Percentiles rank a stretch among this genome's conserved stretches.
phyloP scores from a whole-genome alignment of 2,888 invertebrate species.

The Stenolophus ochropezus region DNA sequence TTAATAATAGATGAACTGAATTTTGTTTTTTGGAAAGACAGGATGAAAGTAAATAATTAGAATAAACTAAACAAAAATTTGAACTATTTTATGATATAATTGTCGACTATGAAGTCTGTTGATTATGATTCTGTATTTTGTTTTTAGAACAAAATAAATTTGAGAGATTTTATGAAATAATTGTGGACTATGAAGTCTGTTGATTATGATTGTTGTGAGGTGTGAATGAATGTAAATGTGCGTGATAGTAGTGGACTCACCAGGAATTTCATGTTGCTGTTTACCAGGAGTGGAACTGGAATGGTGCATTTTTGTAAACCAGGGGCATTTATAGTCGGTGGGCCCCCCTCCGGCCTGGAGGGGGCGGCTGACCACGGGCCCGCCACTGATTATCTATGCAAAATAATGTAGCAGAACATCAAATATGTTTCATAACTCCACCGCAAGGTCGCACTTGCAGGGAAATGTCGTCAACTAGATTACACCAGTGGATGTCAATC shows the following conservation, averaged over 20 bases:
- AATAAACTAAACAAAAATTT: no score
- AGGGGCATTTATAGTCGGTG: constrained; percentile 51
- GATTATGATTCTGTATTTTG: no score
- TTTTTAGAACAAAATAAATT: no score
- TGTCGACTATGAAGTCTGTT: no score
- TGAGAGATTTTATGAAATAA: no score
- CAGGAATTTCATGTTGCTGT: constrained; percentile 51
- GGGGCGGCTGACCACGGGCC: constrained; percentile 47
- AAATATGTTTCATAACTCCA: constrained; percentile 57
- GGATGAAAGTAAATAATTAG: no score
- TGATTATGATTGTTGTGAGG: no score
- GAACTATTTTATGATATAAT: no score
- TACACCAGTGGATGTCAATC: constrained; percentile 8
- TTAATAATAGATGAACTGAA: no score
- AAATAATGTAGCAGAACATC: constrained; percentile 34
- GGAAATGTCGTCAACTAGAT: constrained; percentile 17
- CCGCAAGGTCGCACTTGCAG: constrained; percentile 48
- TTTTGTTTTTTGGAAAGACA: no score
- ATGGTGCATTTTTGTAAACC: constrained; percentile 58
- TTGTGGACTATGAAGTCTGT: no score
- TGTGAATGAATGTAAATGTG: no score
- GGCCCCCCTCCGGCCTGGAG: constrained; percentile 23
- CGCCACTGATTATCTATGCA: constrained; percentile 52
- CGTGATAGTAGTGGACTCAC: background rate
- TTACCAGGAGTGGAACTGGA: constrained; percentile 25